Conservation (phyloP, 2,797 vertebrate genomes). For the Myotis pilosus region DNA sequence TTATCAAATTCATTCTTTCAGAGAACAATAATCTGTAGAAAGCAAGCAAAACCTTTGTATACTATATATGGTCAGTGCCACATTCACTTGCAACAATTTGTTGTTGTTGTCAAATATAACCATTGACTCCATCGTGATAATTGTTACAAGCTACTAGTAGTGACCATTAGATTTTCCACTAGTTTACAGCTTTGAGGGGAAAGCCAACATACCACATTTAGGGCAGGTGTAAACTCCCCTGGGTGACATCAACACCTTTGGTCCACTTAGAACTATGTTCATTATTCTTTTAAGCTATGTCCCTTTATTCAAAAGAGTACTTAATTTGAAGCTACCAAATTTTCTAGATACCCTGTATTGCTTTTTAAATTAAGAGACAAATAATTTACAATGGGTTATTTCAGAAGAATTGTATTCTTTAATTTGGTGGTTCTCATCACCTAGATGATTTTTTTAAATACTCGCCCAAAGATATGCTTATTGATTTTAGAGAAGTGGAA, state of each 20-base stretch:
- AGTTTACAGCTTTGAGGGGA: neutral
- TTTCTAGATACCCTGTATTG: neutral
- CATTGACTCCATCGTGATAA: neutral
- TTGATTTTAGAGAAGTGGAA: neutral
- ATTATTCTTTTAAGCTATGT: conserved; percentile 11
- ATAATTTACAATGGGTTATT: neutral
- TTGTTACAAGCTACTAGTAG: neutral
- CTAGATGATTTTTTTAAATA: neutral
- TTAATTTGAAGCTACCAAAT: conserved; percentile 2
- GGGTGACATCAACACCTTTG: neutral
- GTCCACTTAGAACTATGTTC: neutral
- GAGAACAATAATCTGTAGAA: conserved; percentile 24
- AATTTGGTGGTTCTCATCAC: neutral
- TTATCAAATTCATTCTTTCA: neutral
- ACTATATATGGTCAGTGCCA: neutral
- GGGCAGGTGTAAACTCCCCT: neutral
- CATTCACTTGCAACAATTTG: conserved; percentile 34
- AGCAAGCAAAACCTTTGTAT: neutral
- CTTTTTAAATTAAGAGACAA: neutral
- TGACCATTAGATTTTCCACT: conserved; percentile 10
- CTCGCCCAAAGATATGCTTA: neutral
- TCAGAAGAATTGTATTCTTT: conserved; percentile 12
- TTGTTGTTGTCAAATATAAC: neutral
- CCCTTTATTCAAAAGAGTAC: neutral
- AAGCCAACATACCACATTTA: neutral